A percentile compares a stretch with the other conserved stretches of the same genome.
Conservation (phyloP, 2,113 vertebrate genomes). For the Cynoglossus semilaevis region DNA sequence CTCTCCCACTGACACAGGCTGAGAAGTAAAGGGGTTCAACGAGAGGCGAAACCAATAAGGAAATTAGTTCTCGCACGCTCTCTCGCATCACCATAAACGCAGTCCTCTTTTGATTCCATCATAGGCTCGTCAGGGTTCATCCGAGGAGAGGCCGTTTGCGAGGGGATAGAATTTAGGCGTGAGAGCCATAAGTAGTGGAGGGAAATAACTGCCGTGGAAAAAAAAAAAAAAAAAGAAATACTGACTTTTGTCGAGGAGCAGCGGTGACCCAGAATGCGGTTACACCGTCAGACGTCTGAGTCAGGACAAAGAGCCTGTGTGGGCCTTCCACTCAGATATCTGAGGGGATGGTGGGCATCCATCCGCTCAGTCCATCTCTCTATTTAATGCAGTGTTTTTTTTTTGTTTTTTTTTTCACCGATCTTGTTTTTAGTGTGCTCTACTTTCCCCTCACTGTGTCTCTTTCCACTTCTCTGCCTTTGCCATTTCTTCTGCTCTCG, state of each 20-base stretch:
- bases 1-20: neutral
- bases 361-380: constrained; percentile 13
- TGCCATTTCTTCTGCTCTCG: neutral
- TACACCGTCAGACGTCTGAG: constrained; percentile 20
- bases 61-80: constrained; percentile 12
- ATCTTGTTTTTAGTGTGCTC: constrained; percentile 39
- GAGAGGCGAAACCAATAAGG: constrained; percentile 24
- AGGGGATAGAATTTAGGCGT: constrained; percentile 6
- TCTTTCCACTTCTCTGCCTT: constrained; percentile 4
- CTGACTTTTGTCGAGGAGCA: constrained; percentile 41
- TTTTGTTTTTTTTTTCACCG: constrained; percentile 43
- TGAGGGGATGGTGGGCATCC: constrained; percentile 28
- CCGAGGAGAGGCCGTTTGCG: constrained; percentile 2
- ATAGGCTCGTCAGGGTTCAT: constrained; percentile 1
- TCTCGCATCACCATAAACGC: constrained; percentile 8
- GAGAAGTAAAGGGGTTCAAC: constrained; percentile 17
- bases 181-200: constrained; percentile 20
- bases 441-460: constrained; percentile 10
- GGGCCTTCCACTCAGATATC: constrained; percentile 21
- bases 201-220: constrained; percentile 6
- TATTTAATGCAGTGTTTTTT: constrained; percentile 48
- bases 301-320: constrained; percentile 39
- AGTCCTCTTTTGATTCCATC: constrained; percentile 16
- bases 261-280: constrained; percentile 28
- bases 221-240: constrained; percentile 16